These are phyloP conservation scores for Mystacornis crossleyi DNA, from an alignment of 2,113 vertebrate species.

Conservation along the genomic window DNA sequence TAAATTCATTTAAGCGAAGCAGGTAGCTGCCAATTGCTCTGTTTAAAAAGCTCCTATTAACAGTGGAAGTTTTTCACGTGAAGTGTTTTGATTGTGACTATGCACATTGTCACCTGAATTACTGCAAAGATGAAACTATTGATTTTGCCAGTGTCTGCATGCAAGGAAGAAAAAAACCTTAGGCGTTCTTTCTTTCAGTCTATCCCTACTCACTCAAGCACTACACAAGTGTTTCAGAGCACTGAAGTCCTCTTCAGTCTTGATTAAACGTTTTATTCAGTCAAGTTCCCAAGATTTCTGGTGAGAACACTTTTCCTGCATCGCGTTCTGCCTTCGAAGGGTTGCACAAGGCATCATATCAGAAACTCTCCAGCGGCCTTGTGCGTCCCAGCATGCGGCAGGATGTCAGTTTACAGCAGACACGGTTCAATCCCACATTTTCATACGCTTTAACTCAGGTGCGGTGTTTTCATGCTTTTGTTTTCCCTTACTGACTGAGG, in stretches of 20 bases:
- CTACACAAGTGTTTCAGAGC: background rate
- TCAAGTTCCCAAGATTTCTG: background rate
- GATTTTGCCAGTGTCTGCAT: background rate
- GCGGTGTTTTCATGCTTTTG: background rate
- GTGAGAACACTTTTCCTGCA: background rate
- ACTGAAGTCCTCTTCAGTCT: background rate
- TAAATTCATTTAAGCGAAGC: conserved; percentile 37
- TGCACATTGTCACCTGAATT: conserved; percentile 17
- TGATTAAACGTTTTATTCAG: background rate
- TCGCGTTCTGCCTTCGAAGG: background rate
- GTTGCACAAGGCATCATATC: background rate
- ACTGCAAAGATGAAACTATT: background rate
- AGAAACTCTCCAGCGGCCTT: background rate
- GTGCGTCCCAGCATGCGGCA: fast-evolving
- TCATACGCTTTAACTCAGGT: background rate
- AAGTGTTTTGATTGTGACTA: conserved; percentile 36
- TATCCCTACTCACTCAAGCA: background rate
- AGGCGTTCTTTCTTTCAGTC: background rate
- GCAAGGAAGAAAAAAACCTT: background rate
- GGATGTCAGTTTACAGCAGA: background rate
- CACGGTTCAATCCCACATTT: fast-evolving
- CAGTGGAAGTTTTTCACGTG: conserved; percentile 55
- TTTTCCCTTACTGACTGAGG: background rate
- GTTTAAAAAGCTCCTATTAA: conserved; percentile 59
- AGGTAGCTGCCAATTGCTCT: conserved; percentile 44